Percentiles rank a stretch among this genome's conserved stretches.
Conservation (phyloP, 2,113 vertebrate genomes). For the Eurypyga helias region DNA sequence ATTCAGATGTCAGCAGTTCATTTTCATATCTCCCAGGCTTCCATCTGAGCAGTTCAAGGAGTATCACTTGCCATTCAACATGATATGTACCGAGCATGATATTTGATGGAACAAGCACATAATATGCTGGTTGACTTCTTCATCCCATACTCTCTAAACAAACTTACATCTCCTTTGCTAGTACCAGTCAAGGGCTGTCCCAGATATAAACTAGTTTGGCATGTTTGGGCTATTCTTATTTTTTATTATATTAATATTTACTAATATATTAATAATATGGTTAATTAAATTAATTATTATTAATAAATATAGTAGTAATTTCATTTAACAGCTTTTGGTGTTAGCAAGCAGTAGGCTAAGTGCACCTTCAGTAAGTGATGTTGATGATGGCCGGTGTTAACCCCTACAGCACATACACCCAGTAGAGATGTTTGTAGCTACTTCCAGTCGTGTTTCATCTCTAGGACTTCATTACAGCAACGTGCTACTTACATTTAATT, state of each 20-base stretch:
- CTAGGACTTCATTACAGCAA: neutral
- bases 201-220: neutral
- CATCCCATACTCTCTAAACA: neutral
- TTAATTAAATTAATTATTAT: too few relatives aligned
- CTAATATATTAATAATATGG: too few relatives aligned
- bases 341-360: neutral
- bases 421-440: neutral
- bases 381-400: neutral
- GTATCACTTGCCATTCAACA: neutral
- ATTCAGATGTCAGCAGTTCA: neutral
- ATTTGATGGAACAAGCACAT: neutral
- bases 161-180: neutral
- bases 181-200: neutral
- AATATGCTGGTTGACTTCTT: neutral
- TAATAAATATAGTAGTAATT: too few relatives aligned
- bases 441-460: neutral
- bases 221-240: neutral
- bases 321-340: neutral
- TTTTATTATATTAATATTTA: too few relatives aligned
- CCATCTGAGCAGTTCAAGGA: neutral
- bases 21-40: neutral
- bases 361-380: neutral
- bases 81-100: neutral
- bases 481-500: neutral
- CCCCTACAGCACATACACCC: neutral